Base-by-base conservation (phyloP, 2,888 invertebrate genomes). In the Bimastos eiseni region DNA sequence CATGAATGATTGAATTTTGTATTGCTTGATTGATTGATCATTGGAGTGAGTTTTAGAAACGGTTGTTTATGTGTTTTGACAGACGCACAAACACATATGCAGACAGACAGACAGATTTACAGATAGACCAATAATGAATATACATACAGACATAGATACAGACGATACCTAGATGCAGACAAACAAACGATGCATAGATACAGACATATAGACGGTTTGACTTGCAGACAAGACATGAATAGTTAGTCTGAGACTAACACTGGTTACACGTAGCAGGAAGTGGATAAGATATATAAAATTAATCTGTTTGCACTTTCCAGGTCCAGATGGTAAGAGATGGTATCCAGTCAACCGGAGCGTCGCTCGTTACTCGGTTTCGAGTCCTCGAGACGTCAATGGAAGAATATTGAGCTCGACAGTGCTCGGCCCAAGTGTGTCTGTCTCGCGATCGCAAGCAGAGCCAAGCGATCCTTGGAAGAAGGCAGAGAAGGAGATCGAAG, bases 261-360 rank as follows among this genome's bases (percentile, higher is more conserved):
- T 49, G 49, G 24, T 21, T 5, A 49, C 24, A 24, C n/a, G n/a
- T 49, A 24, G 24, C 49, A n/a, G 13, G 8, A 8, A 1, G 70
- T 70, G 8, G 70, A 70, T 11, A 70, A 30, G n/a, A 70, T n/a
- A 70, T 11, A n/a, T 24, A 70, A 70, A 30, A 49, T 70, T 11
- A 70, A 70, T 70, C 70, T 70, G 30, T 70, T 11, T 49, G 0
- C n/a, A n/a, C 24, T 37, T 86, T 86, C 37, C 41, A 89, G 89
- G 89, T 37, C 37, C 89, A 34, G 90, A 90, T n/a, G 90, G 90
- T 21, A 90, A 70, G 70, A 70, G 90, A 37, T 90, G 90, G 90
- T 55, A 90, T 70, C 55, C 49, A 21, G 33, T 49, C 37, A 49
- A 89, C 33, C 89, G 86, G 6, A 37, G 19, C 8, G 86, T 6